Evolutionary conservation across 2,888 invertebrate genomes (phyloP), one percentile per base, ranked within the genome.

Genomic region (Yponomeuta cagnagella): DNA sequence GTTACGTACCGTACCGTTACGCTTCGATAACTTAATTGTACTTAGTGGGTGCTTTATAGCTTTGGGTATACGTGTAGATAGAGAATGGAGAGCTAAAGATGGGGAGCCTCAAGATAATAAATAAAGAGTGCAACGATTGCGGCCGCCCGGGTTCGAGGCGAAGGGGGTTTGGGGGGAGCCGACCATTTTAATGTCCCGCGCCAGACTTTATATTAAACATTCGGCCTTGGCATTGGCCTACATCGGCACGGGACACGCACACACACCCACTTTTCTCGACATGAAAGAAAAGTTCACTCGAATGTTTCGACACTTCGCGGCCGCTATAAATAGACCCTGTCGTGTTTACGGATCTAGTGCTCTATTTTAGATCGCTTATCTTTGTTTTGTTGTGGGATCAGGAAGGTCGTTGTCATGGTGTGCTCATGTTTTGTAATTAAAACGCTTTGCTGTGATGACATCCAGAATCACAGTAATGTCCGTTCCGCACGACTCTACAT

Each of bases 201-300:
- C 90, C 91, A 90, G 91, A 90, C 91, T 91, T 91, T 91, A 91
- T 92, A 91, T 91, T 91, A 92, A 92, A 91, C 91, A 92, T 91
- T 91, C 91, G 90, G 88, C 92, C 91, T 92, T 92, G 92, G 81
- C 92, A 91, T 81, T 92, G 92, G 90, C 92, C 92, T 89, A 92
- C 90, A 91, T 91, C 85, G 90, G 86, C 89, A 88, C 83, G 87
- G 86, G 86, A 88, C 90, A 89, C 89, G 87, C 90, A 90, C 89
- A 90, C 89, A 85, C 89, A 82, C 83, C 85, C 86, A 85, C 82
- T 82, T 81, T 79, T 79, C 83, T 85, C 83, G 84, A 88, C 89
- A 89, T 86, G 85, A 87, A 89, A 89, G 88, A 90, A 89, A 88
- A 88, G 87, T 90, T 90, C 89, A 88, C 86, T 89, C 87, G 82